Percentiles rank a stretch among this genome's conserved stretches.
Evolutionary conservation across 2,888 invertebrate species (phyloP).

Genomic region (Iphiclides podalirius): DNA sequence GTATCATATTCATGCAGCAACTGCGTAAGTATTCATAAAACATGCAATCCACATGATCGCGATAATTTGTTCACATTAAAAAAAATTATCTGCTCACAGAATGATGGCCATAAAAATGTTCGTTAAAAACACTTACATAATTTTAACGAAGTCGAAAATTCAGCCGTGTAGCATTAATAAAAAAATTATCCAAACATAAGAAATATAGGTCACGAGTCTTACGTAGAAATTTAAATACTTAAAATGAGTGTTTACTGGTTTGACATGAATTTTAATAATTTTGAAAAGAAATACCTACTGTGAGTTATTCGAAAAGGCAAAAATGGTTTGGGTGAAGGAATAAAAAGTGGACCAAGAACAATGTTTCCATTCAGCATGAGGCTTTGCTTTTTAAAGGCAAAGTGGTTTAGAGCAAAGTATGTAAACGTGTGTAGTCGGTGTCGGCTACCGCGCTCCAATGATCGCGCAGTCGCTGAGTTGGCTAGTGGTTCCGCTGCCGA

Average conservation of each 20-base stretch:
- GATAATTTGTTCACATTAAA: constrained; percentile 11
- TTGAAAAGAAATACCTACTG: too few species aligned
- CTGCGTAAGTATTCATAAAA: constrained; percentile 6
- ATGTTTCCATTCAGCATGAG: too few species aligned
- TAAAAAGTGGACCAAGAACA: too few species aligned
- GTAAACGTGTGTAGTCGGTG: constrained; percentile 22
- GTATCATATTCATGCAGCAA: constrained; percentile 4
- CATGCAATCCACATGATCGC: constrained; percentile 15
- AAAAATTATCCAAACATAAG: too few species aligned
- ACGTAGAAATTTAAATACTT: too few species aligned
- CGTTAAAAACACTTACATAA: neutral
- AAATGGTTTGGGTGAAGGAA: too few species aligned
- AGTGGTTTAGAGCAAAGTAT: neutral
- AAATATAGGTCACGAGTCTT: too few species aligned
- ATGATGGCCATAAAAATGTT: constrained; percentile 4
- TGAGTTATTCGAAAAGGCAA: too few species aligned
- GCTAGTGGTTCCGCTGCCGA: constrained; percentile 65
- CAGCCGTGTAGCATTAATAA: too few species aligned
- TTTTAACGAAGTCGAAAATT: neutral
- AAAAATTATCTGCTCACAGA: neutral
- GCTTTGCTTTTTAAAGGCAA: constrained; percentile 9
- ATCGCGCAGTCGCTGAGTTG: constrained; percentile 50
- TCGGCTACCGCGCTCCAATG: constrained; percentile 34
- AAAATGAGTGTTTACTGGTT: too few species aligned
- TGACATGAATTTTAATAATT: too few species aligned